Evolutionary conservation across 2,113 vertebrate genomes (phyloP).

Genomic region (Strix uralensis): DNA sequence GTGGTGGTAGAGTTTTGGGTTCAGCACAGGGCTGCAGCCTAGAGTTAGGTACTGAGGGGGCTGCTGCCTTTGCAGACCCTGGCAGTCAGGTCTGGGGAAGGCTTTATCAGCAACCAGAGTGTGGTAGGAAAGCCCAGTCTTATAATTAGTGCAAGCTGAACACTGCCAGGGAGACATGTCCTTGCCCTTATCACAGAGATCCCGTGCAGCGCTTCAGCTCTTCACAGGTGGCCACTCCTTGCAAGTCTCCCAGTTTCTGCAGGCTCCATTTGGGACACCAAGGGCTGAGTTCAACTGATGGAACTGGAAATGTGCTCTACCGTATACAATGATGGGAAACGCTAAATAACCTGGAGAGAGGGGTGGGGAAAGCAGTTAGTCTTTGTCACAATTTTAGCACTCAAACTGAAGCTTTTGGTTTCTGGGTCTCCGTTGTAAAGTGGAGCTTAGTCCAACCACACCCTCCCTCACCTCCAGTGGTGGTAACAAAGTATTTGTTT

Average conservation of each 20-base stretch:
- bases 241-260: background rate
- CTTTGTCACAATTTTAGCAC: background rate
- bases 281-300: background rate
- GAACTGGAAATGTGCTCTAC: background rate
- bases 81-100: background rate
- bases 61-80: background rate
- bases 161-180: background rate
- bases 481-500: background rate
- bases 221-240: background rate
- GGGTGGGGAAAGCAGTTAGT: background rate
- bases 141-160: background rate
- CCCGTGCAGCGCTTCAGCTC: background rate
- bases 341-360: background rate
- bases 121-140: background rate
- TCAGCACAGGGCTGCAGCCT: background rate
- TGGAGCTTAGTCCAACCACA: background rate
- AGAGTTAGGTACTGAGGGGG: background rate
- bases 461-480: background rate
- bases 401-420: background rate
- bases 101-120: background rate
- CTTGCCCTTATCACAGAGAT: background rate
- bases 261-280: background rate
- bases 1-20: background rate
- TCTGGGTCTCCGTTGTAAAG: background rate
- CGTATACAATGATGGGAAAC: background rate